These are phyloP conservation scores for Aptenodytes patagonicus DNA, from an alignment of 2,113 vertebrate species.

Conservation along the genomic window DNA sequence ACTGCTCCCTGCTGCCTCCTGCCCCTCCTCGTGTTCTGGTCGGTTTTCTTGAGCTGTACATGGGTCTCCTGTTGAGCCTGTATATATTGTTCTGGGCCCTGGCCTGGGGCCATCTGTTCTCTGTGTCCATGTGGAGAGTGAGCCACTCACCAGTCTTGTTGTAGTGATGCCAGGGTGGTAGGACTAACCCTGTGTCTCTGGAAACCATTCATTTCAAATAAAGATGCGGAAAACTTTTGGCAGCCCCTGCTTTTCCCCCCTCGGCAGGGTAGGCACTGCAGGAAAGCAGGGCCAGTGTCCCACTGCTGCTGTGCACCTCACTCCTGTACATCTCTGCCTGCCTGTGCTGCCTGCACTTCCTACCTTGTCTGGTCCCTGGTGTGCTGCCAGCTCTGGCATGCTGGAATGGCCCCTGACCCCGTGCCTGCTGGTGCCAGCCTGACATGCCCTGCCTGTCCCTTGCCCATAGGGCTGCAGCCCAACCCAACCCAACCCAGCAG, in stretches of 20 bases:
- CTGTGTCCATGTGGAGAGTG: slow-evolving; percentile 66
- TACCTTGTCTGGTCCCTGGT: neutral
- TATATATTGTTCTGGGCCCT: slow-evolving; percentile 67
- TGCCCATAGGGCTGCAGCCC: neutral
- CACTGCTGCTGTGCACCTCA: fast-evolving
- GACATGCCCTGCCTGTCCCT: neutral
- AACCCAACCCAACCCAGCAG: neutral
- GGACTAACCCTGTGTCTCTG: slow-evolving; percentile 61
- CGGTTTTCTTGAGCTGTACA: slow-evolving; percentile 35
- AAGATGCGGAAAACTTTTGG: slow-evolving; percentile 40
- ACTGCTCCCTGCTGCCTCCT: neutral
- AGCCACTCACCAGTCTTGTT: slow-evolving; percentile 60
- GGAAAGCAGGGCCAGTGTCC: neutral
- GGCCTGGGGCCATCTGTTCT: slow-evolving; percentile 37
- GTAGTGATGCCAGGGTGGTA: slow-evolving; percentile 55
- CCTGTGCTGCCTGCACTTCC: neutral
- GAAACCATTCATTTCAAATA: slow-evolving; percentile 74
- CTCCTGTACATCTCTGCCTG: neutral
- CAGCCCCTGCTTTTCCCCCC: neutral
- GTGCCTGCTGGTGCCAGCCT: neutral
- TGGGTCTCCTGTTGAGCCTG: slow-evolving; percentile 61
- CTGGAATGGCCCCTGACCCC: neutral
- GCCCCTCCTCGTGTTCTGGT: slow-evolving; percentile 3
- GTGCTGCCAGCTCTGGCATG: neutral
- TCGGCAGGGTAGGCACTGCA: neutral